Evolutionary conservation across 2,888 invertebrate species (phyloP).

Genomic region (Drosophila picticornis): DNA sequence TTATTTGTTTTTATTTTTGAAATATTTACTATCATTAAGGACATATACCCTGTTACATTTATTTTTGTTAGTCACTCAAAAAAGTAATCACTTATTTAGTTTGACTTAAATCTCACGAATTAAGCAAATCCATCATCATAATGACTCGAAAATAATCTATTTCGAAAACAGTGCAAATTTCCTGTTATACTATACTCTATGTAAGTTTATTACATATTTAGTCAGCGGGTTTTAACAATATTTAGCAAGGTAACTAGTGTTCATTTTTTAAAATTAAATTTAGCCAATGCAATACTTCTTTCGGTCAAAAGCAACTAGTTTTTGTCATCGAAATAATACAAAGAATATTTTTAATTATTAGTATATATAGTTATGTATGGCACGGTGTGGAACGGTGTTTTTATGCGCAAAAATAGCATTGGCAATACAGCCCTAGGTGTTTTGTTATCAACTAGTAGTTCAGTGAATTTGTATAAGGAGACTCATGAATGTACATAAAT

Average conservation of each 20-base stretch:
- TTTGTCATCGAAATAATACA: slow-evolving; percentile 60
- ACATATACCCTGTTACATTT: not conserved
- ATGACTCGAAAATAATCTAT: slow-evolving; percentile 18
- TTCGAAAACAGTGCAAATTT: slow-evolving; percentile 17
- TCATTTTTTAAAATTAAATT: slow-evolving; percentile 52
- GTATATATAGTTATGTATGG: slow-evolving; percentile 61
- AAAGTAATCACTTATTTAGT: not conserved
- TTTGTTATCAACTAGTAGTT: slow-evolving; percentile 49
- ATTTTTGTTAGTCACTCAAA: not conserved
- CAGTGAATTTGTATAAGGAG: slow-evolving; percentile 27
- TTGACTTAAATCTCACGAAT: not conserved
- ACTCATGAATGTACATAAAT: not conserved
- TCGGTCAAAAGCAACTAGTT: slow-evolving; percentile 69
- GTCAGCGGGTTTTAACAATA: slow-evolving; percentile 37
- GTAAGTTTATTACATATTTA: slow-evolving; percentile 22
- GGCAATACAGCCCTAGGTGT: slow-evolving; percentile 53
- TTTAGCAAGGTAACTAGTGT: slow-evolving; percentile 44
- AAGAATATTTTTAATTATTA: slow-evolving; percentile 58
- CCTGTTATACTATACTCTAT: slow-evolving; percentile 15
- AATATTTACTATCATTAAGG: not conserved
- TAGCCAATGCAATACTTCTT: slow-evolving; percentile 61
- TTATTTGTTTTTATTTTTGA: not conserved
- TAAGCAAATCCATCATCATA: not conserved
- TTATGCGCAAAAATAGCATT: slow-evolving; percentile 51
- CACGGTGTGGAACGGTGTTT: slow-evolving; percentile 51